Base-by-base conservation (phyloP, 2,797 vertebrate species). In the Sebastes steindachneri region DNA sequence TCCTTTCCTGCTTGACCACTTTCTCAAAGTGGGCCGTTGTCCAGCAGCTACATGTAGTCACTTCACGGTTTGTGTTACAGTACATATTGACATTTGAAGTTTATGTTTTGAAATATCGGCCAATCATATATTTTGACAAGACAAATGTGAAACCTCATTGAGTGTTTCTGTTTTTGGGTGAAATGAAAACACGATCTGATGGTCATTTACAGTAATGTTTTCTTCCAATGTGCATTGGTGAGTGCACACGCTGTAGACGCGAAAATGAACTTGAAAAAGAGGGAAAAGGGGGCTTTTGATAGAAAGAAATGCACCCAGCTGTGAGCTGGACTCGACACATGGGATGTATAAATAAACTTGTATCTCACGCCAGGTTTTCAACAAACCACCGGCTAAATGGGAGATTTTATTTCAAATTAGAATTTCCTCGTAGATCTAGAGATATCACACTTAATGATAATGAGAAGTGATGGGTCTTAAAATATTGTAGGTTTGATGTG, bases 261-360 rank as follows among this genome's bases (percentile, higher is more conserved):
- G 86, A 93, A 94, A 93, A 93, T 91, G 79, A 93, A 91, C 86
- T 88, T 87, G 48, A 92, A 92, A 89, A 86, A 70, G 62, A 59
- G 53, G 75, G 21, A 95, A 95, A 95, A 95, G 69, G 90, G 93
- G 91, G 91, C 95, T 96, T 95, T 96, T 96, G 93, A 96, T 93
- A 77, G 93, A 94, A 87, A 75, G 93, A 95, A 93, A 93, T 92
- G 90, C 91, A 83, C 90, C 95, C 93, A 81, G 91, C 94, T 96
- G 93, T 92, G 95, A 91, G 92, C 88, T 95, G 94, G 93, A 94
- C 92, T 84, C 72, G 58, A 92, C 93, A 94, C 92, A 91, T 92
- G 92, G 88, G 87, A 94, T 90, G 89, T 93, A 95, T 96, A 96
- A 96, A 96, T 96, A 96, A 96, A 95, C 93, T 82, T 74, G 77